Evolutionary conservation across 2,888 invertebrate genomes (phyloP), one percentile per base, ranked within the genome.

Genomic region (Drosophila nigricruria): DNA sequence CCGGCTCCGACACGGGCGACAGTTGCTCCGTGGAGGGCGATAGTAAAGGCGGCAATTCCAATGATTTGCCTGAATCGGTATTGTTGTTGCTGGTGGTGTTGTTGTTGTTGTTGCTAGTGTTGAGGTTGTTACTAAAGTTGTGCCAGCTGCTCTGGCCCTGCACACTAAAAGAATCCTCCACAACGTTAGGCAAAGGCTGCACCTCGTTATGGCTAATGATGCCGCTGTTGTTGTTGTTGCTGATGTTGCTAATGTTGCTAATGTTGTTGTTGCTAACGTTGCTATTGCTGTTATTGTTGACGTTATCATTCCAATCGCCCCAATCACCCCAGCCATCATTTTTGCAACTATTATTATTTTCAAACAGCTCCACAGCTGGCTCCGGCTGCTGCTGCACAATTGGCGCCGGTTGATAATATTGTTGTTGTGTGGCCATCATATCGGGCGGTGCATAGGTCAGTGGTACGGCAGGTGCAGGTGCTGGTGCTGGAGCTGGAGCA

Each of bases 131-230:
- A 36, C 70, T 65, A 66, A 84, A 84, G 9, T 63, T 80, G 16
- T 84, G 71, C 86, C 86, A 87, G 54, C 61, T 81, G 54, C 58
- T 94, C 53, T 93, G 93, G 25, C 58, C 56, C 49, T 92, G 93
- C 10, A 93, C 91, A 18, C 92, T 93, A 91, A 95, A 95, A 87
- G 95, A 95, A 77, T 95, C 95, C 65, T 94, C 94, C 76, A 95
- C 93, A 20, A 93, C 91, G 91, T 94, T 94, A 20, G 62, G 12
- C 2, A 57, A 23, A 9, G 47, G 36, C 58, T 16, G 20, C 16
- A 32, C 36, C 65, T 68, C 75, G 65, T 23, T 75, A 50, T 57
- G 70, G 67, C 61, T 78, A 53, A 42, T 59, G 18, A 59, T 75
- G 61, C 49, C 65, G 45, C 34, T 73, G 32, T 56, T 80, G 59